Conservation (phyloP, 2,888 invertebrate genomes). For the Callosobruchus maculatus region DNA sequence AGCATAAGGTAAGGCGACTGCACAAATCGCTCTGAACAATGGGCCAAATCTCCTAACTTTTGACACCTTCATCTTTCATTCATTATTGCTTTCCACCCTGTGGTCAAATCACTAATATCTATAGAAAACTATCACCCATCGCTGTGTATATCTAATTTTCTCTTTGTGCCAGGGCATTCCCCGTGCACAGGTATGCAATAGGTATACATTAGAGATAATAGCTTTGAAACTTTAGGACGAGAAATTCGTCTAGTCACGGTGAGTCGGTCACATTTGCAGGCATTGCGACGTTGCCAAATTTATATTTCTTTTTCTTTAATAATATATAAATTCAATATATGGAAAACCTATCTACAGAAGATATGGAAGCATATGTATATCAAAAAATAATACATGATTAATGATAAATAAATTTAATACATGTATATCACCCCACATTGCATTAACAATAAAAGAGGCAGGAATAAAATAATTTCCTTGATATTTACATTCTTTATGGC, state of each 20-base stretch:
- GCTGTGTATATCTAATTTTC: not conserved
- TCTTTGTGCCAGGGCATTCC: not conserved
- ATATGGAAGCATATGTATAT: too few species aligned
- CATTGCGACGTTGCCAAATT: not conserved
- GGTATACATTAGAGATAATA: not conserved
- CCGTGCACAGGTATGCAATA: not conserved
- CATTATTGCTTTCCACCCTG: not conserved
- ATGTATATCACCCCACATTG: too few species aligned
- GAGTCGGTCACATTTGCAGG: not conserved
- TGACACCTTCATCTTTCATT: not conserved
- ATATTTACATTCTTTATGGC: too few species aligned
- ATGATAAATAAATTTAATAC: too few species aligned
- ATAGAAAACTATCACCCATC: not conserved
- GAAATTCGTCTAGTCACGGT: not conserved
- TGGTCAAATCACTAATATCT: not conserved
- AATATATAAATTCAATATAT: too few species aligned
- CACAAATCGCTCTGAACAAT: too few species aligned
- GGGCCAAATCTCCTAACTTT: not conserved
- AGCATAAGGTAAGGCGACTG: too few species aligned
- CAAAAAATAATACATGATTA: too few species aligned
- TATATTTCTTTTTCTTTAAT: not conserved
- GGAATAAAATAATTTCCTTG: too few species aligned
- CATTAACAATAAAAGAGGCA: too few species aligned
- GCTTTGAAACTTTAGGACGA: not conserved
- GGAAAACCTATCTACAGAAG: too few species aligned